Percentiles rank a stretch among this genome's conserved stretches.
Conservation (phyloP, 2,113 vertebrate species). For the Prunella fulvescens region DNA sequence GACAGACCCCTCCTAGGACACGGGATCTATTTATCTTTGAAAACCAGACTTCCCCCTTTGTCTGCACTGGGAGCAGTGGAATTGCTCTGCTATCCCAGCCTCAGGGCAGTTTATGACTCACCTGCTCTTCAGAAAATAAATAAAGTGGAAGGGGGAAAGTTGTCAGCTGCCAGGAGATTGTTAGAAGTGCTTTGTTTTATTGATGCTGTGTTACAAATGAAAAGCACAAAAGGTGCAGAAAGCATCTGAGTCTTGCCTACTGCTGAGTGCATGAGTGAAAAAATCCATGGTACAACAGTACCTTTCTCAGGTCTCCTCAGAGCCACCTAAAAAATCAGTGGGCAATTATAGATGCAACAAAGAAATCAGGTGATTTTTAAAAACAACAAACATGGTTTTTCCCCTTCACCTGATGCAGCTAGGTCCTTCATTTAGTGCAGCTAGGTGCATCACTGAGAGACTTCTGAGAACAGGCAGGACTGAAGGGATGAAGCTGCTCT, state of each 20-base stretch:
- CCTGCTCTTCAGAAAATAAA: background rate
- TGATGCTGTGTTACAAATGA: constrained; percentile 7
- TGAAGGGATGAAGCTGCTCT: background rate
- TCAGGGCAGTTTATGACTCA: background rate
- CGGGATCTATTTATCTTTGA: background rate
- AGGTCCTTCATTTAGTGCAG: background rate
- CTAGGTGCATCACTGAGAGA: background rate
- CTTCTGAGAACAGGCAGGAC: background rate
- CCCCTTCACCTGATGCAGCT: background rate
- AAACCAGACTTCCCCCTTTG: background rate
- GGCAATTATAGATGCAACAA: background rate
- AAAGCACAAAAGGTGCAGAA: constrained; percentile 42
- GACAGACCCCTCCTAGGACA: background rate
- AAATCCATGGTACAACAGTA: background rate
- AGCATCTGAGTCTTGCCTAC: background rate
- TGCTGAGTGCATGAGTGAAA: background rate
- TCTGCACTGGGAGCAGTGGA: background rate
- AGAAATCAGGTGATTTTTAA: background rate
- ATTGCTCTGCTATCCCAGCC: background rate
- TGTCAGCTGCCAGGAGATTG: background rate
- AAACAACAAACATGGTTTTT: background rate
- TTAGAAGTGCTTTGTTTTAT: constrained; percentile 35
- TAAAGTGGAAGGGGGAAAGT: background rate
- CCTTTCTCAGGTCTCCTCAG: background rate
- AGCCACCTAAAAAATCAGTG: background rate